Conservation (phyloP, 2,888 invertebrate genomes). For the Furcula furcula region DNA sequence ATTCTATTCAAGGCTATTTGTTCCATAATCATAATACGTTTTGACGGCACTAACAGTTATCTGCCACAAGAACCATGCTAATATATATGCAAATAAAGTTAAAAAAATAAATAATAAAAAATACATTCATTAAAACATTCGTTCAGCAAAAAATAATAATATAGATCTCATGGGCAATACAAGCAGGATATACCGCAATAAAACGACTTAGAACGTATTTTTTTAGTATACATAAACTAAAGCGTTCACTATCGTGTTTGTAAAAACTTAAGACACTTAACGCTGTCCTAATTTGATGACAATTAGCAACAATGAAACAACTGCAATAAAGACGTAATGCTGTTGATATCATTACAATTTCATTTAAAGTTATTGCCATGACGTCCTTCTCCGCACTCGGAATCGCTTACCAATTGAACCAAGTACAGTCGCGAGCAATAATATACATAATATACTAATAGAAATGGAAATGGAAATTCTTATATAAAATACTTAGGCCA, state of each 20-base stretch:
- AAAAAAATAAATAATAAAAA: no score
- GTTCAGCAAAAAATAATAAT: slow-evolving; percentile 1
- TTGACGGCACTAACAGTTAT: no score
- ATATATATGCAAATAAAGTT: no score
- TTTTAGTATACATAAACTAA: neutral
- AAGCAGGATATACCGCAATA: slow-evolving; percentile 9
- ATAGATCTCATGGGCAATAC: slow-evolving; percentile 9
- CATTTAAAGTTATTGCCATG: slow-evolving; percentile 56
- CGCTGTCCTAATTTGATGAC: slow-evolving; percentile 43
- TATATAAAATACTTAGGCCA: no score
- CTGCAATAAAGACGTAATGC: slow-evolving; percentile 45
- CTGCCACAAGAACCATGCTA: no score
- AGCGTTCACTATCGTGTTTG: slow-evolving; percentile 23
- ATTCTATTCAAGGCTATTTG: no score
- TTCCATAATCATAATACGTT: no score
- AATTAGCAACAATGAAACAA: slow-evolving; percentile 52
- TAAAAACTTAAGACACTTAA: slow-evolving; percentile 32
- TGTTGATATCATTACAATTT: slow-evolving; percentile 58
- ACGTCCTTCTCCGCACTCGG: slow-evolving; percentile 56
- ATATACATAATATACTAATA: no score
- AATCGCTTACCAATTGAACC: no score
- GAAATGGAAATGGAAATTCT: no score
- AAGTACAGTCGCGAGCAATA: no score
- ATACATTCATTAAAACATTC: no score
- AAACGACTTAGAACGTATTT: slow-evolving; percentile 11